Base-by-base conservation (phyloP, 2,888 invertebrate genomes). In the Rhingia rostrata region DNA sequence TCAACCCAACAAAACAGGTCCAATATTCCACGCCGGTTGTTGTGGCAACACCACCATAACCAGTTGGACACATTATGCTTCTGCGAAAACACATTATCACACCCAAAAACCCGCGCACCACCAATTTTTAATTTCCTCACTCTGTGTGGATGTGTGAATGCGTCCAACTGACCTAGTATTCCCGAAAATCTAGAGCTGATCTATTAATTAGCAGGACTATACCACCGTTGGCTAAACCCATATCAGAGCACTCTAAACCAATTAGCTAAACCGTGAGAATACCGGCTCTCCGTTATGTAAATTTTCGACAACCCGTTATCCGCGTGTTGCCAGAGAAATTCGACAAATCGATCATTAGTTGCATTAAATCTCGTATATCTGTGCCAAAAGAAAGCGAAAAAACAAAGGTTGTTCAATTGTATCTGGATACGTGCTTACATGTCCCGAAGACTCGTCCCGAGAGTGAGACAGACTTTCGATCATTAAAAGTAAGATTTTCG, bases 361-460 rank as follows among this genome's bases (percentile, higher is more conserved):
- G 56, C 33, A 6, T 63, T 39, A 35, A 5, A 43, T 43, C 39
- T 22, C 22, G n/a, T 10, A 41, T 41, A 49, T 10, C 4, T 61
- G 37, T 63, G 61, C 41, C 69, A 39, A 83, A 79, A 83, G 83
- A 83, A 83, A 83, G 69, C 79, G 83, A 83, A 79, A 83, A 51
- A 67, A 4, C 56, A 51, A 78, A 61, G 37, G 32, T 51, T 61
- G 41, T n/a, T 53, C 32, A 69, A 64, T 49, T 49, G 60, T 53
- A 45, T 30, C 32, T 39, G 41, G 51, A 22, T 64, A 53, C 75
- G 63, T 66, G 70, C 30, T 51, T 51, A 37, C 49, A 64, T 54
- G 74, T 43, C 39, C 56, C 64, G 14, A 61, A 54, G 80, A 39
- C 53, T 60, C 53, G 66, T 64, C 70, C 60, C 66, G 77, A 72